Evolutionary conservation across 2,797 vertebrate species (phyloP), one percentile per base, ranked within the genome.

Genomic region (Pipistrellus nathusii): DNA sequence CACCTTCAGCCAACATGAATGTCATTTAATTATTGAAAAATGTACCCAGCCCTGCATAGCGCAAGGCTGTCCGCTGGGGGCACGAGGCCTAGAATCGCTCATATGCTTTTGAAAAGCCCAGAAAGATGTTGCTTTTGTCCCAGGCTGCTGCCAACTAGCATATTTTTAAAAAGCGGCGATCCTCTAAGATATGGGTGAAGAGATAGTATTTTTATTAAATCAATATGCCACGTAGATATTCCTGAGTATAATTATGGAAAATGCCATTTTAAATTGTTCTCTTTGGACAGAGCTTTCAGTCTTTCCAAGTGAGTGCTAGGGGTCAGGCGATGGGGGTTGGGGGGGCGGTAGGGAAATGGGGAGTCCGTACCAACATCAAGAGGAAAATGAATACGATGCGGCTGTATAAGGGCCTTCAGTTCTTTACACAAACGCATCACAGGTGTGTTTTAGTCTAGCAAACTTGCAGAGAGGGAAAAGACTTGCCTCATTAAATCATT

Each of bases 231-330:
- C 73, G 53, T 75, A 90, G 73, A 95, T 94, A 88, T 78, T 84
- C 97, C 30, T 78, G 97, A 94, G 91, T 93, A 75, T 75, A 92
- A 96, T 68, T 88, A 62, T 95, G 89, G 94, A 53, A 97, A 96
- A 95, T 20, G 64, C 35, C 53, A 69, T 68, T 87, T 46, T 8
- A 48, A 48, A 71, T 55, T 41, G 32, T 78, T 92, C 44, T 89
- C 64, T 73, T 73, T 23, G 68, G 80, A 84, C 46, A 85, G 90
- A 32, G 72, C 59, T 55, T 94, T 66, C 8, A 84, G n/a, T 62
- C 81, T 55, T 96, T 96, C 64, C 82, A 84, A 82, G 41, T 21
- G 64, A 59, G 78, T n/a, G 66, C n/a, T 48, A 81, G 53, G 53
- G 9, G 25, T 10, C 23, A 6, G 46, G 3, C 18, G 32, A 41